A percentile compares a stretch with the other conserved stretches of the same genome.
phyloP scores from a whole-genome alignment of 2,888 invertebrate genomes.

The Rhopalosiphum nymphaeae region DNA sequence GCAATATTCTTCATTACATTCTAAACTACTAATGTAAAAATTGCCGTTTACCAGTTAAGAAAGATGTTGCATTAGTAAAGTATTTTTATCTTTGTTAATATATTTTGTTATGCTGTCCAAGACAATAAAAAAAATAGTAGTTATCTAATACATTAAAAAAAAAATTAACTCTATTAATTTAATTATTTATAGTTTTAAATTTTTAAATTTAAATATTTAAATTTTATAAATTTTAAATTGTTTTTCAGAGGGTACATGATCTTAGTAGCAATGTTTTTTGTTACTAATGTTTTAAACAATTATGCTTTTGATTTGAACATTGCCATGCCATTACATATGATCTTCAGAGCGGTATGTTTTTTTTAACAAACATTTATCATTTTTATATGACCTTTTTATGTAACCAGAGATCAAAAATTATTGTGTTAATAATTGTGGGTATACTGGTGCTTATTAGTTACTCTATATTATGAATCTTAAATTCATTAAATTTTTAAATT shows the following conservation, averaged over 20 bases:
- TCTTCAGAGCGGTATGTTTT: constrained; percentile 90
- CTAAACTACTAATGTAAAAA: background rate
- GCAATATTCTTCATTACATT: background rate
- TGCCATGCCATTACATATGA: constrained; percentile 98
- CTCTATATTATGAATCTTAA: background rate
- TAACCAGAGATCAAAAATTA: background rate
- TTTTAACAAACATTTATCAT: background rate
- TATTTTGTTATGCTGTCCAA: background rate
- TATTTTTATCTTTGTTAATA: background rate
- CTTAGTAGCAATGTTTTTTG: constrained; percentile 90
- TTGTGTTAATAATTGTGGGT: background rate
- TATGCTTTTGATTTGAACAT: constrained; percentile 97
- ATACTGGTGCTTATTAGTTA: background rate
- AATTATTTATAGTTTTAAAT: background rate
- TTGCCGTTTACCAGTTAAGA: too few relatives aligned
- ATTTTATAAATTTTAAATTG: constrained; percentile 23
- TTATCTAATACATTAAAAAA: background rate
- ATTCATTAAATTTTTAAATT: background rate
- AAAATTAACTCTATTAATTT: background rate
- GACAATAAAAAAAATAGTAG: background rate
- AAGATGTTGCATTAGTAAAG: too few relatives aligned
- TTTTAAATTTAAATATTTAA: background rate
- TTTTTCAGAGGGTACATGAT: constrained; percentile 79
- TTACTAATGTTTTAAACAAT: constrained; percentile 92
- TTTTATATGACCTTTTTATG: background rate